Conservation (phyloP, 2,888 invertebrate genomes). For the Phaedon cochleariae region DNA sequence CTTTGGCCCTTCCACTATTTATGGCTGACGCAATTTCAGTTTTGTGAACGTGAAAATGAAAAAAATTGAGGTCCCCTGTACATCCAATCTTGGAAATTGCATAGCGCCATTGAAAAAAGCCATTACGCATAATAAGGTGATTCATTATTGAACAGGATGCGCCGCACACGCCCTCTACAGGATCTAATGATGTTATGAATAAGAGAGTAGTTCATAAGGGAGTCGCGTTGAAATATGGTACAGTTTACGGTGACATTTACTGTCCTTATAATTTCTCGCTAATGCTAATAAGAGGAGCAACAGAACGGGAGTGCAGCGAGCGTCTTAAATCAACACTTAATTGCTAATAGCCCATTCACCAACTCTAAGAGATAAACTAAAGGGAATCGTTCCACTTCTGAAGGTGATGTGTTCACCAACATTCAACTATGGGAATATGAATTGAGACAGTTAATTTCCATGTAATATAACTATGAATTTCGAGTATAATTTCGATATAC, state of each 20-base stretch:
- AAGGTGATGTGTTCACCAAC: not conserved
- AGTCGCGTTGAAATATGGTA: conserved; percentile 27
- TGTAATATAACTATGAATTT: no score
- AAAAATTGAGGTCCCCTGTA: not conserved
- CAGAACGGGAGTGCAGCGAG: conserved; percentile 38
- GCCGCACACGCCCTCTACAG: conserved; percentile 20
- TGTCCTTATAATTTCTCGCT: conserved; percentile 42
- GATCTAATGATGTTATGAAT: conserved; percentile 39
- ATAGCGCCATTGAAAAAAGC: conserved; percentile 27
- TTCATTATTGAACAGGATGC: conserved; percentile 24
- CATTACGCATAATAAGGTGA: conserved; percentile 30
- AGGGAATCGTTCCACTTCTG: conserved; percentile 15
- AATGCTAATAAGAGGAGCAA: conserved; percentile 45
- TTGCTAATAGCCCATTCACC: conserved; percentile 46
- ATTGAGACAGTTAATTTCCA: no score
- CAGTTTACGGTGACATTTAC: conserved; percentile 35
- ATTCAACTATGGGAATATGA: no score
- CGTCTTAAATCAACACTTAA: conserved; percentile 47
- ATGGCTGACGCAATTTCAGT: no score
- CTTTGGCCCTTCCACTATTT: no score
- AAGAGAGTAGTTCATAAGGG: conserved; percentile 34
- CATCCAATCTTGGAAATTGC: not conserved
- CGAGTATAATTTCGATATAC: no score
- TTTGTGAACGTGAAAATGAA: no score
- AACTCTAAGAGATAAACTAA: conserved; percentile 38